Base-by-base conservation (phyloP, 2,888 invertebrate genomes). In the Calliopum simillimum region DNA sequence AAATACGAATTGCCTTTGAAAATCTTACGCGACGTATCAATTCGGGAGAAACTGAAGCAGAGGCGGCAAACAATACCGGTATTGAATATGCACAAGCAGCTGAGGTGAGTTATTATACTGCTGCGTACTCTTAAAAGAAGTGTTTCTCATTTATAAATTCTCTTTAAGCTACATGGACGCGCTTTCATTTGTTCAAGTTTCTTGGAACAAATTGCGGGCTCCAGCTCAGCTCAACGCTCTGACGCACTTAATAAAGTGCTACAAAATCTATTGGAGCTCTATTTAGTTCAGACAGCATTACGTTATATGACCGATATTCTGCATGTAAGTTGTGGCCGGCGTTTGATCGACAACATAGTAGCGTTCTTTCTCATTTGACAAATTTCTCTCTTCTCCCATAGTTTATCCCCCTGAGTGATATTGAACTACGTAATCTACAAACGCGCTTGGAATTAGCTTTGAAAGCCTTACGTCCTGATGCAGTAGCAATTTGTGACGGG, bases 401-500 rank as follows among this genome's bases (percentile, higher is more conserved):
- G 84, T 80, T 84, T 61, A 78, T 82, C 8, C 71, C 75, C 16
- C 58, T 85, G 53, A 77, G 76, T 5, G 83, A 81, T 21, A 71
- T 70, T 11, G 80, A 84, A 72, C 53, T 85, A 16, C 72, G 73
- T 19, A 81, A 87, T 19, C 79, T 96, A 47, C 93, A 94, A 81
- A 84, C 85, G 56, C 91, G 93, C 86, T 88, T 95, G 76, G 92
- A 94, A 79, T 89, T 90, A 12, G 86, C 93, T 63, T 87, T 98
- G 68, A 86, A 87, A 2, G 88, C 89, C n/a, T 87, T 98, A 51
- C 90, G 98, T 51, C 94, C 94, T 1, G 93, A 98, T 84, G 96
- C 95, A 0, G 93, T 98, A 0, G 92, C 94, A 0, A 88, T 98
- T 43, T 97, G 97, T 0, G 98, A 98, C 86, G 91, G 94, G 13